Base-by-base conservation (phyloP, 2,113 vertebrate species). In the Bujurquina vittata region DNA sequence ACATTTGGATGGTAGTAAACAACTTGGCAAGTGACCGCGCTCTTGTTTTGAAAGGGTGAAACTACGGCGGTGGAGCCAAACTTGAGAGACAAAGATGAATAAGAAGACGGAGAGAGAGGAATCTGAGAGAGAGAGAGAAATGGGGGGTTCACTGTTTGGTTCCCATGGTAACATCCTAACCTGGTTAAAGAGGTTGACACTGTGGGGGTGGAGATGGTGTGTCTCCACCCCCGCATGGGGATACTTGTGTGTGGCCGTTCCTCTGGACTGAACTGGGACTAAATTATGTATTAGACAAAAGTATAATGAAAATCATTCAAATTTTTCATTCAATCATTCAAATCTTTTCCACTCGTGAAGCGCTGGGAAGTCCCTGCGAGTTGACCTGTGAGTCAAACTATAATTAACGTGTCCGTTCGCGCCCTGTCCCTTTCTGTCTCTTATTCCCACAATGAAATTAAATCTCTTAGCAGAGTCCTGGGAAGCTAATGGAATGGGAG, bases 201-300 rank as follows among this genome's bases (percentile, higher is more conserved):
- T 76, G 80, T 88, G 90, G 85, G 77, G 86, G 91, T 75, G 81
- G 81, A 88, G 77, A 78, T 2, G 7, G 49, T 26, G 67, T 73
- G 73, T 74, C 67, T 72, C 7, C 26, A 72, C 67, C 67, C 43
- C 67, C 46, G 52, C 26, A 23, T 14, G 46, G 12, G 31, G 73
- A 57, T 56, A 20, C 31, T 75, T 37, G 49, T 77, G 61, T 77
- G 54, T 81, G 49, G 79, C 89, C 86, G 87, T 88, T 80, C 84
- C 90, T 92, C 81, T 79, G 87, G 92, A 88, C 89, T 91, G 89
- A 89, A 89, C 83, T 81, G 88, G 87, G 88, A 94, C 91, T 93
- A 93, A 94, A 94, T 95, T 93, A 94, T 94, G 89, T 95, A 94
- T 93, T 90, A 92, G 93, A 93, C 92, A 89, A 89, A 88, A 85